Evolutionary conservation across 2,113 vertebrate species (phyloP).

Genomic region (Eulacestoma nigropectus): DNA sequence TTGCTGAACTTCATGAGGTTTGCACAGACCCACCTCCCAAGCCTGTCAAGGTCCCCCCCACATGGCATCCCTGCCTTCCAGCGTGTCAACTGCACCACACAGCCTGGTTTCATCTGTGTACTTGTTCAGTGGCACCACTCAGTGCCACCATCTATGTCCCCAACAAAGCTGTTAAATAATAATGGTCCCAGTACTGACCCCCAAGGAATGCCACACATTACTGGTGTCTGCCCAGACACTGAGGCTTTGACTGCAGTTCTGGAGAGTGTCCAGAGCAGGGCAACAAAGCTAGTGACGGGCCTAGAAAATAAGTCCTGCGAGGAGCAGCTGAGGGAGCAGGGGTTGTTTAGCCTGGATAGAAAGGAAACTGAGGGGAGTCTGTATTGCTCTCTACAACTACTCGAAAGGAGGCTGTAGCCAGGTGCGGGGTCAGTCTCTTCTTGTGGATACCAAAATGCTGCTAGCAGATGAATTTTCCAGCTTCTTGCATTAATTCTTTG

Average conservation of each 20-base stretch:
- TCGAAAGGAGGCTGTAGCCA: not conserved
- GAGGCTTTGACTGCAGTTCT: not conserved
- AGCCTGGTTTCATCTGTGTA: not conserved
- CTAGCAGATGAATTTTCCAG: too few species aligned
- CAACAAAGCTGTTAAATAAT: not conserved
- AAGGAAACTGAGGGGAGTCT: not conserved
- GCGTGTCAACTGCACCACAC: rapidly evolving
- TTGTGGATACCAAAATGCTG: too few species aligned
- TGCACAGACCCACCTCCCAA: not conserved
- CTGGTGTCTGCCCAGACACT: too few species aligned
- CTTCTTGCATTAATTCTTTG: too few species aligned
- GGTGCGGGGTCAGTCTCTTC: not conserved
- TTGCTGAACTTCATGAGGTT: not conserved
- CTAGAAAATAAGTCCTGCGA: not conserved
- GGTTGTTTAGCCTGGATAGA: not conserved
- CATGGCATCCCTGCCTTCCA: not conserved
- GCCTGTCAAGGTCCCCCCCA: not conserved
- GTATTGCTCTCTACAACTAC: not conserved
- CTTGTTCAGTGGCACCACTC: not conserved
- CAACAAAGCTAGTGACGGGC: not conserved
- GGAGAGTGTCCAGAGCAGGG: too few species aligned
- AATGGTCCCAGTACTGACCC: not conserved
- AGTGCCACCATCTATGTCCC: not conserved
- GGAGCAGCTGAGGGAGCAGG: not conserved
- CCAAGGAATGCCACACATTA: not conserved